Evolutionary conservation across 2,113 vertebrate species (phyloP).

Genomic region (Epinephelus moara): DNA sequence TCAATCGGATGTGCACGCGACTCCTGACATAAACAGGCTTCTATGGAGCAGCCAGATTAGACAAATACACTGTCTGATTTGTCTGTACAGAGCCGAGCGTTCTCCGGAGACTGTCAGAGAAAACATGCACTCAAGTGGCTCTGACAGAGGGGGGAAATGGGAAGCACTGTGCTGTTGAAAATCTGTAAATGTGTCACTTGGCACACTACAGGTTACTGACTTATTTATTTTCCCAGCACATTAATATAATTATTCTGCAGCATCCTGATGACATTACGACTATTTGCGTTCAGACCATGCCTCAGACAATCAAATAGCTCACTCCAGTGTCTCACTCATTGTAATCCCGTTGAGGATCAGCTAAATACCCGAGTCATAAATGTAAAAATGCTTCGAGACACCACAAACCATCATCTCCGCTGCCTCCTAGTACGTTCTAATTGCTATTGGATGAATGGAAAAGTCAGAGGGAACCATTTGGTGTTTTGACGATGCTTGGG

Average conservation of each 20-base stretch:
- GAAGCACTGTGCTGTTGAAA: slow-evolving; percentile 19
- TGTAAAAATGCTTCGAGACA: slow-evolving; percentile 56
- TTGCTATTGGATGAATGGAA: slow-evolving; percentile 32
- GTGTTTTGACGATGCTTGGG: slow-evolving; percentile 45
- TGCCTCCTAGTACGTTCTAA: slow-evolving; percentile 29
- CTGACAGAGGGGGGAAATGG: slow-evolving; percentile 28
- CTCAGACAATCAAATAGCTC: slow-evolving; percentile 7
- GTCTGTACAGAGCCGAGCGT: neutral
- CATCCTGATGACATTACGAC: slow-evolving; percentile 26
- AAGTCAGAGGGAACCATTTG: slow-evolving; percentile 38
- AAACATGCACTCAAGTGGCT: slow-evolving; percentile 48
- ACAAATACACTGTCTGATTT: slow-evolving; percentile 43
- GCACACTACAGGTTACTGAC: slow-evolving; percentile 37
- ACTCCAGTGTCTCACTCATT: slow-evolving; percentile 10
- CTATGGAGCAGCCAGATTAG: slow-evolving; percentile 44
- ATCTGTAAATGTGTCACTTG: slow-evolving; percentile 57
- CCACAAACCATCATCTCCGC: slow-evolving; percentile 34
- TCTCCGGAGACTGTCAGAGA: slow-evolving; percentile 53
- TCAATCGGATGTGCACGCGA: slow-evolving; percentile 31
- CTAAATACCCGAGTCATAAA: slow-evolving; percentile 55
- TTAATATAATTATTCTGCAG: slow-evolving; percentile 27
- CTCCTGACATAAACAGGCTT: slow-evolving; percentile 58
- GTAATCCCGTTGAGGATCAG: slow-evolving; percentile 16
- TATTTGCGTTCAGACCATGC: neutral
- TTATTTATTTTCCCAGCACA: slow-evolving; percentile 39